Evolutionary conservation across 2,888 invertebrate species (phyloP).

Genomic region (Agrochola lota): DNA sequence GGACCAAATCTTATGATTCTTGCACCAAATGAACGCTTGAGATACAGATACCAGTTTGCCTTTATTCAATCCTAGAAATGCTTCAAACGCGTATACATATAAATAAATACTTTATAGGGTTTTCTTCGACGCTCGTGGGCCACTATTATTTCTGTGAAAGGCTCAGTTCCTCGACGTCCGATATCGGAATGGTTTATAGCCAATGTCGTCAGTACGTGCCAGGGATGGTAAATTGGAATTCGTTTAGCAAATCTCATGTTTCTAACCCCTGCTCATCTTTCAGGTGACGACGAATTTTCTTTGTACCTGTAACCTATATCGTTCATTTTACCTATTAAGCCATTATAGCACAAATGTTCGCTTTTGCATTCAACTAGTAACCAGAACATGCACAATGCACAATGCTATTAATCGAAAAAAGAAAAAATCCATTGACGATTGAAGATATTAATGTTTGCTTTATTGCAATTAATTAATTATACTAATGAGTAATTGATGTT

Average conservation of each 20-base stretch:
- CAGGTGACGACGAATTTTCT: conserved; percentile 16
- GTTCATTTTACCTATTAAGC: background rate
- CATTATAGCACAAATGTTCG: background rate
- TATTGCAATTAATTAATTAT: conserved; percentile 23
- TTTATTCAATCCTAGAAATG: conserved; percentile 38
- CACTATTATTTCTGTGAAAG: conserved; percentile 75
- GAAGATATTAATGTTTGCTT: background rate
- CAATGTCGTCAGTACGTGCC: conserved; percentile 80
- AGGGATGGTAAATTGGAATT: conserved; percentile 72
- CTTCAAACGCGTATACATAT: conserved; percentile 44
- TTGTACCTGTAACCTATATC: background rate
- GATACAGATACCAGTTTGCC: too few species aligned
- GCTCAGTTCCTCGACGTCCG: conserved; percentile 77
- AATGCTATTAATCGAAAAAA: conserved; percentile 4
- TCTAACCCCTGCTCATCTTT: conserved; percentile 27
- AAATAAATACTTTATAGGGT: conserved; percentile 56
- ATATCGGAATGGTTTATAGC: conserved; percentile 85
- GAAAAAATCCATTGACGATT: background rate
- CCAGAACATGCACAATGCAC: background rate
- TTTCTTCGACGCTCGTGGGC: conserved; percentile 68
- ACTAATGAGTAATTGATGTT: conserved; percentile 25
- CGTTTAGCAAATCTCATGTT: conserved; percentile 63
- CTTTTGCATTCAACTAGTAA: background rate
- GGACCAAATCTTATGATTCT: background rate
- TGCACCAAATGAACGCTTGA: background rate